Evolutionary conservation across 2,888 invertebrate species (phyloP), one percentile per base, ranked within the genome.

Genomic region (Hypomecis punctinalis): DNA sequence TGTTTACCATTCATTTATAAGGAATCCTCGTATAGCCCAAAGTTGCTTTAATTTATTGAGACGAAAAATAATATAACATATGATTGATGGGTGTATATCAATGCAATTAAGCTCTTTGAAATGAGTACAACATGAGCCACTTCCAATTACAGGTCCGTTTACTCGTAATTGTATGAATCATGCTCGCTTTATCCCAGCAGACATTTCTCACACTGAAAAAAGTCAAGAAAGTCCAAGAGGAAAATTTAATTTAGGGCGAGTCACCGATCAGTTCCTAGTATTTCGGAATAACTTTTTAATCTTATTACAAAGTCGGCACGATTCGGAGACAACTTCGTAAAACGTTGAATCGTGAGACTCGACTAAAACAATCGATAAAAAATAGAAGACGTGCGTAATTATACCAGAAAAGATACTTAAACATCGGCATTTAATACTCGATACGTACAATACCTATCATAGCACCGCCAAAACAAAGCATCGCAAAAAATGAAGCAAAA

Each of bases 401-500:
- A 89, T 82, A 80, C 81, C 79, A 83, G 82, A 82, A 86, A 84
- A 83, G 77, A 78, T 73, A 71, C 76, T 76, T 78, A 85, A 86
- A 85, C 83, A 85, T 74, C 75, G 76, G 80, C 81, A 79, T 86
- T 86, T 86, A 86, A 86, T 83, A 78, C 76, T 74, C 74, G 71
- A 79, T 80, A 80, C 68, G 80, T 82, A 83, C 83, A 80, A 84
- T 80, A 81, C 79, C 76, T 83, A 58, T 57, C 52, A 52, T 75
- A 75, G 76, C 80, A 79, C 81, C 80, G 81, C 82, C 81, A 77
- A 81, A 83, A 88, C 83, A 85, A 86, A 86, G 76, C 77, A 72
- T 53, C 70, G 76, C 81, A 85, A 89, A 89, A 86, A 86, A 73
- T 67, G 67, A 61, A 69, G 75, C 80, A 86, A 86, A 86, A 86